Base-by-base conservation (phyloP, 2,888 invertebrate species). In the Trissolcus brochymenae region DNA sequence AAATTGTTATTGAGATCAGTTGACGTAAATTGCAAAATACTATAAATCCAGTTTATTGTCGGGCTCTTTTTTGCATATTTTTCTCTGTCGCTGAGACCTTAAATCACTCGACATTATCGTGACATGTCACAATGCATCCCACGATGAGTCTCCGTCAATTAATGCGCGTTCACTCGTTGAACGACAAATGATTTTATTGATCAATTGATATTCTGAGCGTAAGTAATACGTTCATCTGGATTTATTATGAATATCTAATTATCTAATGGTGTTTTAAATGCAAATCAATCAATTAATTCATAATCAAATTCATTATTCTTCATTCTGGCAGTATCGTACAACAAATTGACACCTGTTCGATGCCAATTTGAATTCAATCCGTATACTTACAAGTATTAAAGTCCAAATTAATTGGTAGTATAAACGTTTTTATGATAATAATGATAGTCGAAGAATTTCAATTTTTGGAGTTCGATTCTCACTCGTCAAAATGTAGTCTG, bases 401-500 rank as follows among this genome's bases (percentile, higher is more conserved):
- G 6, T 25, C 25, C 25, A 25, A 25, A 25, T 25, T 19, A 19
- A 19, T 19, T 19, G 19, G 19, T 19, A 19, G 2, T 4, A 25
- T 25, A 25, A 25, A 25, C 6, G 6, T 25, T 25, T 25, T 25
- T 4, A 25, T 25, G 4, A 4, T 25, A 6, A 25, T 25, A 6
- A 25, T 25, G 4, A 25, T 25, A 25, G 4, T 56, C 67, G 73
- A 66, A 67, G 71, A 61, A 76, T 59, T 66, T 64, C 17, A 29
- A 55, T 35, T 21, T 64, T 59, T 59, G 72, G 72, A 71, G 66
- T 78, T 74, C 75, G 78, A 78, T 75, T 78, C 71, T 68, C 50
- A 68, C 83, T 82, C 79, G 82, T 81, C 82, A 79, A 83, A 84
- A 83, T 83, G n/a, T n/a, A 82, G 81, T 80, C 82, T 76, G 70